Percentiles rank a stretch among this genome's conserved stretches.
Conservation (phyloP, 1,140 invertebrate species). For the Geopemphigus sp. region DNA sequence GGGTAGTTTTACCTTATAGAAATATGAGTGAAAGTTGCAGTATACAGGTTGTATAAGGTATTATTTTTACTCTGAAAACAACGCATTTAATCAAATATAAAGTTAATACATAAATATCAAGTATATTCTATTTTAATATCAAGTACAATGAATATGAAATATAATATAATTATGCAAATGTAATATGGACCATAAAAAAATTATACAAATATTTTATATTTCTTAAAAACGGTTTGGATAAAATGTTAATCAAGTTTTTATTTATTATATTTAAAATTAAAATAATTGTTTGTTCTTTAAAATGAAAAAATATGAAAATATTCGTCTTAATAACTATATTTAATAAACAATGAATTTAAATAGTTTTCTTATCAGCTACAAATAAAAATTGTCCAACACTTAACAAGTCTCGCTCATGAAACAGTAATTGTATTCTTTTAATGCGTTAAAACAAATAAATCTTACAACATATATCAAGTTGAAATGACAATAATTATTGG, state of each 20-base stretch:
- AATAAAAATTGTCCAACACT: not conserved
- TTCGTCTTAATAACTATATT: not conserved
- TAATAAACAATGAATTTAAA: not conserved
- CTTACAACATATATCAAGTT: not conserved
- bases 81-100: not conserved
- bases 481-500: constrained; percentile 3
- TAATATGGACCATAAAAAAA: not conserved
- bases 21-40: too few species aligned
- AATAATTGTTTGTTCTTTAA: not conserved
- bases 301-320: not conserved
- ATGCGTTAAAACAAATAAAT: not conserved
- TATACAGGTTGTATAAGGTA: not conserved
- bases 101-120: not conserved
- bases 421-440: constrained; percentile 6
- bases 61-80: not conserved
- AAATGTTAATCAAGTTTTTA: not conserved
- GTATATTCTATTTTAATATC: not conserved
- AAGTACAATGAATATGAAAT: not conserved
- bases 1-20: too few species aligned
- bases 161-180: not conserved
- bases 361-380: not conserved
- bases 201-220: not conserved
- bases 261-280: not conserved
- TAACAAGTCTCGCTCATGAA: not conserved
- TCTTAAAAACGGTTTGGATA: not conserved